These are phyloP conservation scores for Glaucomys volans DNA, from an alignment of 2,113 vertebrate genomes.

Conservation along the genomic window DNA sequence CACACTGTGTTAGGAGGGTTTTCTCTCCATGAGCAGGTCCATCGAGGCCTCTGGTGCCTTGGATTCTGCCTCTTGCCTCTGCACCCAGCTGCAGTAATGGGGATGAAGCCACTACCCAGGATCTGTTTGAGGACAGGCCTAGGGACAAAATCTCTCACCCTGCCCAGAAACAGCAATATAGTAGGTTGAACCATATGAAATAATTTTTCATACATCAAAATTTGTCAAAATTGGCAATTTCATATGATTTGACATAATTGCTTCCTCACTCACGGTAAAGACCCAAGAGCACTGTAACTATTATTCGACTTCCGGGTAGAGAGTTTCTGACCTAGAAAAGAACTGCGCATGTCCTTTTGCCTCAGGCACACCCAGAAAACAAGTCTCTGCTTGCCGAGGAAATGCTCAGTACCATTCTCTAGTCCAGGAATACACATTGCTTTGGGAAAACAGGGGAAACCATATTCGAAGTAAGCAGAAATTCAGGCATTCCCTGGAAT, in stretches of 20 bases:
- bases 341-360: not conserved
- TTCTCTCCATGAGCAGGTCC: not conserved
- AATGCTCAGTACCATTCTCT: not conserved
- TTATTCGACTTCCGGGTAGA: not conserved
- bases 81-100: no score
- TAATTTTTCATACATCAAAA: not conserved
- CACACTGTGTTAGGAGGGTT: not conserved
- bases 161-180: not conserved
- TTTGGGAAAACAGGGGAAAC: not conserved
- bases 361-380: constrained; percentile 13
- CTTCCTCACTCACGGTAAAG: not conserved
- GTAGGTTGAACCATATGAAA: not conserved
- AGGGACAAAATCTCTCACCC: not conserved
- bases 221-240: not conserved
- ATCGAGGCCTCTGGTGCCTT: not conserved
- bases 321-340: not conserved
- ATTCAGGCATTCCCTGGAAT: not conserved
- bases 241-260: not conserved
- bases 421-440: not conserved
- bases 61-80: not conserved
- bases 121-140: not conserved
- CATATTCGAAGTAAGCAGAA: not conserved
- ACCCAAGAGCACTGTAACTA: not conserved
- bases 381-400: not conserved
- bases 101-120: no score